Base-by-base conservation (phyloP, 2,888 invertebrate genomes). In the Dermolepida albohirtum region DNA sequence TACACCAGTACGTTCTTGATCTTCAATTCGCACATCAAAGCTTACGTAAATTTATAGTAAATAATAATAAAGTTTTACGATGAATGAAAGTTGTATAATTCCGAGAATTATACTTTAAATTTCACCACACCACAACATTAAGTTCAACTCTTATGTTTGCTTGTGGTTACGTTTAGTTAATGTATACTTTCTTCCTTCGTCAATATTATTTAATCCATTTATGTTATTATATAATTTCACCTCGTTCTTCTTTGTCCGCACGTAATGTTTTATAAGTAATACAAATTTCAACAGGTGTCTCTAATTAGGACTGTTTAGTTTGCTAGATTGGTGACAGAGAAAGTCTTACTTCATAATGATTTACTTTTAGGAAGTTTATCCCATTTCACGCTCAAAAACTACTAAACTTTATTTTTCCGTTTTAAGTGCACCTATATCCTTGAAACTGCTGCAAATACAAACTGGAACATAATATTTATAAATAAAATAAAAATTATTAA, bases 151-250 rank as follows among this genome's bases (percentile, higher is more conserved):
- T 22, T 59, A 34, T 44, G 12, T n/a, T 55, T 11, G 41, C 16
- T 54, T 41, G 41, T 41, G 41, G 44, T 47, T 59, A 34, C 22
- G 47, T 47, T 10, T n/a, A 29, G 27, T 12, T 29, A 29, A 14
- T 1, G 11, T 1, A 34, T 6, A 34, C 34, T 34, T 34, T 34
- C 59, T 59, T 59, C 44, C 59, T 59, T 44, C 44, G 59, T 16
- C 44, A 59, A 59, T 43, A 59, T 59, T 59, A 59, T 59, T 44
- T 59, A 47, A 59, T 59, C 44, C 44, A 6, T 59, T 59, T 47
- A 59, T 47, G 12, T 1, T n/a, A 16, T 59, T 59, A 29, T 47
- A 16, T 59, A 59, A 59, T 59, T 41, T 49, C 11, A 8, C 43
- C 34, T 6, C 34, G 34, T 10, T 6, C 10, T 34, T 34, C 34